Evolutionary conservation across 2,113 vertebrate species (phyloP), one percentile per base, ranked within the genome.

Genomic region (Neogale vison): DNA sequence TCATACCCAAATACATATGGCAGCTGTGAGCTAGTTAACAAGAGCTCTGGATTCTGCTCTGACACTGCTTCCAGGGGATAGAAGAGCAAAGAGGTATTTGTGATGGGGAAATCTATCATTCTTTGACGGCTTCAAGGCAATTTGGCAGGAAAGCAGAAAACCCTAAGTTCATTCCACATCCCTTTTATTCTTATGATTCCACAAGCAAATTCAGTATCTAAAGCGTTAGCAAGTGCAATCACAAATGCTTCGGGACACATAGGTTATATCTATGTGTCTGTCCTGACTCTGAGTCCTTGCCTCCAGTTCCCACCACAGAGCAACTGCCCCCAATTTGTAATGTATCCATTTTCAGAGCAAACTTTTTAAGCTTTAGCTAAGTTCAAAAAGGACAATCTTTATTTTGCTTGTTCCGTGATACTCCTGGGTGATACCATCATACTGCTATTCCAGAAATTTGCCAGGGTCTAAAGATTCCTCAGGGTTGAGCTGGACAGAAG

Each of bases 361-460:
- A 84, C 21, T 61, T 88, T n/a, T 79, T 52, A 89, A 85, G 72
- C 34, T 95, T 87, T 61, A 93, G 34, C 57, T 24, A 52, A 79
- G 47, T 52, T 57, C 39, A 23, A 52, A 93, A 93, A 76, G 36
- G 31, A 91, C 2, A 84, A 88, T 77, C 42, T 93, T 93, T 76
- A 80, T 93, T 89, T 63, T 95, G 42, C 3, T 96, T 65, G 11
- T 96, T 79, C 90, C 88, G 1, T 80, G 55, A 84, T 88, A 59
- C 45, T 96, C 65, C 77, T 20, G 36, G 26, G 50, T 17, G 21
- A 77, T 71, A 61, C 18, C 63, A 69, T 42, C 57, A 89, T 91
- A 39, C 55, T 92, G 69, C 87, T 92, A 29, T 42, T 95, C 61
- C 36, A 87, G 83, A 98, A 97, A 91, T 83, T 84, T 34, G 50